phyloP scores from a whole-genome alignment of 2,888 invertebrate species.

The Nebria salina region DNA sequence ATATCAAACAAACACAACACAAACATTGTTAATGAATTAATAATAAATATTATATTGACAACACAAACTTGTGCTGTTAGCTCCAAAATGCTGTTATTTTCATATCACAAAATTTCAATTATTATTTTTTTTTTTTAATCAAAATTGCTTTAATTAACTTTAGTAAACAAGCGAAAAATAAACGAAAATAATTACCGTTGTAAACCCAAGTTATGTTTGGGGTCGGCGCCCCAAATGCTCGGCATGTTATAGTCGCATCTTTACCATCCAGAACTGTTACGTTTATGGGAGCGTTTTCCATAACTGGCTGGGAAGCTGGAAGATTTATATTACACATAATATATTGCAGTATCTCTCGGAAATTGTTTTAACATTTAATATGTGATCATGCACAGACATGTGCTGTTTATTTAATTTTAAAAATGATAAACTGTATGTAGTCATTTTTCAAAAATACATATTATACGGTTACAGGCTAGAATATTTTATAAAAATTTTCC shows the following conservation, averaged over 20 bases:
- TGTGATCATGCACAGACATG: background rate
- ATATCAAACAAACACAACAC: constrained; percentile 27
- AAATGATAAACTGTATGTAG: no score
- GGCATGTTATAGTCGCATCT: constrained; percentile 88
- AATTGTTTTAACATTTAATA: constrained; percentile 6
- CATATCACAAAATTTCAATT: constrained; percentile 29
- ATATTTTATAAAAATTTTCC: no score
- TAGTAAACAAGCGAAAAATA: background rate
- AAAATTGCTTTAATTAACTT: no score
- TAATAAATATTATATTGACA: background rate
- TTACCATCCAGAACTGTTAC: constrained; percentile 91
- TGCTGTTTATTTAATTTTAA: background rate
- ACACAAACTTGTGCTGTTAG: no score
- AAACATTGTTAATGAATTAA: constrained; percentile 24
- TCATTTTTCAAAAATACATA: no score
- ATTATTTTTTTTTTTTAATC: background rate
- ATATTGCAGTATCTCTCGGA: background rate
- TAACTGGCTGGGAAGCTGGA: constrained; percentile 87
- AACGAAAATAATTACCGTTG: constrained; percentile 71
- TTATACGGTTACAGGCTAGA: no score
- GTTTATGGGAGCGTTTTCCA: constrained; percentile 86
- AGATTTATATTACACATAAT: constrained; percentile 52
- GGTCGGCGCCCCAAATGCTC: constrained; percentile 89
- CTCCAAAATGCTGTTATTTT: constrained; percentile 9
- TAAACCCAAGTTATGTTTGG: constrained; percentile 93